Conservation (phyloP, 2,113 vertebrate species). For the Brienomyrus brachyistius region DNA sequence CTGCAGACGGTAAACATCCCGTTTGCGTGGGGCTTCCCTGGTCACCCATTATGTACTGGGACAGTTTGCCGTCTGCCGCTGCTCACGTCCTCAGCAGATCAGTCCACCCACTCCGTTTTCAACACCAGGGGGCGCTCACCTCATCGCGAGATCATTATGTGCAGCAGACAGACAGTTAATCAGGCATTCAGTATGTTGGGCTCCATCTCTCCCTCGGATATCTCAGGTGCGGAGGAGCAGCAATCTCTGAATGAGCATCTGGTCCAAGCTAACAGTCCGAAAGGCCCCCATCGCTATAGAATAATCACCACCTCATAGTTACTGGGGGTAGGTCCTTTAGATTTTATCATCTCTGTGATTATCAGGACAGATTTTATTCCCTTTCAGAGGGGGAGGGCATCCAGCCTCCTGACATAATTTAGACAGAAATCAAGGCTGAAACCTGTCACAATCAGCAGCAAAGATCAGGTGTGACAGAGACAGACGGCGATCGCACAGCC, state of each 20-base stretch:
- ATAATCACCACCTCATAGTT: background rate
- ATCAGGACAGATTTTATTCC: background rate
- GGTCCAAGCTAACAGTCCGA: background rate
- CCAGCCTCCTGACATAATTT: background rate
- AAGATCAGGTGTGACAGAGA: background rate
- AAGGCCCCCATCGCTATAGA: background rate
- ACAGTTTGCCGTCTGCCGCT: background rate
- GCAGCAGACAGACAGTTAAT: background rate
- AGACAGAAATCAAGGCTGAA: background rate
- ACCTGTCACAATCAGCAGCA: background rate
- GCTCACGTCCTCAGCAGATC: background rate
- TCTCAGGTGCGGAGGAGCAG: background rate
- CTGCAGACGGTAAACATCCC: background rate
- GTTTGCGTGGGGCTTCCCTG: background rate
- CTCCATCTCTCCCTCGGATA: background rate
- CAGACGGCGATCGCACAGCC: background rate
- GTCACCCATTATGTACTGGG: background rate
- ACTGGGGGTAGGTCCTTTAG: background rate
- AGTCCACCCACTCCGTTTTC: background rate
- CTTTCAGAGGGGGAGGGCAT: background rate
- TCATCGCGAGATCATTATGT: background rate
- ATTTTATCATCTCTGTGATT: background rate
- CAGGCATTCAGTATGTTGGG: background rate
- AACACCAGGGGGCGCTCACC: background rate
- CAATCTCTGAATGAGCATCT: background rate